These are phyloP conservation scores for Trichogramma pretiosum DNA, from an alignment of 1,140 invertebrate genomes.

Conservation along the genomic window DNA sequence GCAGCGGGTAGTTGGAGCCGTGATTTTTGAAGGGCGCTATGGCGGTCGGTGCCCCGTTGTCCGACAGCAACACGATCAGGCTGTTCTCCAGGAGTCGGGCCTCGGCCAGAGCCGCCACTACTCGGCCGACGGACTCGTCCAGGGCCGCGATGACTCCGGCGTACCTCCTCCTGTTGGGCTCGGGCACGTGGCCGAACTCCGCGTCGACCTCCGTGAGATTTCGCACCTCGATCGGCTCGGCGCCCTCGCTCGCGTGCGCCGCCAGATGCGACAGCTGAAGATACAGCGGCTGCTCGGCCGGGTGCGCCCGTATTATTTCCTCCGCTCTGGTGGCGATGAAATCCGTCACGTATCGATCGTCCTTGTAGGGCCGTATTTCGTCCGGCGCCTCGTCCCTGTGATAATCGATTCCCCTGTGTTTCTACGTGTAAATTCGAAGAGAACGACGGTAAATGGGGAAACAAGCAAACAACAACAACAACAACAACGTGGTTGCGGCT, in stretches of 20 bases:
- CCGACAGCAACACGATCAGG: slow-evolving; percentile 49
- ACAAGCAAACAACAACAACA: background rate
- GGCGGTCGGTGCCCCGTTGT: slow-evolving; percentile 50
- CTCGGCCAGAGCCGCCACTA: slow-evolving; percentile 42
- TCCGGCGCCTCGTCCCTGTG: background rate
- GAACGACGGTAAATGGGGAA: background rate
- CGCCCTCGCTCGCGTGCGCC: slow-evolving; percentile 35
- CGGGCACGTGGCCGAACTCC: slow-evolving; percentile 44
- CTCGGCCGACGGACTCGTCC: slow-evolving; percentile 50
- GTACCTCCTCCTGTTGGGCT: slow-evolving; percentile 43
- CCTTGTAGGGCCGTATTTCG: background rate
- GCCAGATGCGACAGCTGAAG: slow-evolving; percentile 54
- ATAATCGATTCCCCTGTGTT: slow-evolving; percentile 4
- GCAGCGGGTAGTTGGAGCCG: slow-evolving; percentile 60
- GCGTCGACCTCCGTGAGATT: slow-evolving; percentile 38
- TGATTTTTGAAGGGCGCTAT: slow-evolving; percentile 44
- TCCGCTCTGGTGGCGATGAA: slow-evolving; percentile 49
- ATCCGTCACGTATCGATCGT: slow-evolving; percentile 46
- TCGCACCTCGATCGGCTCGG: slow-evolving; percentile 16
- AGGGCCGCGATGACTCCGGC: slow-evolving; percentile 51
- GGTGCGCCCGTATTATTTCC: slow-evolving; percentile 46
- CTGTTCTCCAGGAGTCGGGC: slow-evolving; percentile 43
- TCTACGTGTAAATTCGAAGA: background rate
- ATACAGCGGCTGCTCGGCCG: slow-evolving; percentile 46
- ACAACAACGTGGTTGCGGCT: background rate